Conservation (phyloP, 2,113 vertebrate species). For the Cricetomys ansorgei region DNA sequence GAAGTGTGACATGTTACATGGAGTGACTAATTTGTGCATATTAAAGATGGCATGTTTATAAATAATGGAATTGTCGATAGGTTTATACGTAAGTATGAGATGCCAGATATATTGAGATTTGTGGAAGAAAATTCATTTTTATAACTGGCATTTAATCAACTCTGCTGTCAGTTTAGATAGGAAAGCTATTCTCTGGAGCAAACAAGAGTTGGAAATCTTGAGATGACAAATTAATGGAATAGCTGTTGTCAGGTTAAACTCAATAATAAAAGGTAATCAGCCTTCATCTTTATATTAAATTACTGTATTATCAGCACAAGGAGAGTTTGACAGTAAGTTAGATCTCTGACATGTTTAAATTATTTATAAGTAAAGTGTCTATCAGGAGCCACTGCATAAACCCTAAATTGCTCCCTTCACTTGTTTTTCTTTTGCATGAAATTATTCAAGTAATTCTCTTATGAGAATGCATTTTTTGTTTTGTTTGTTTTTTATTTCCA, state of each 20-base stretch:
- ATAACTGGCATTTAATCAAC: slow-evolving; percentile 90
- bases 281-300: slow-evolving; percentile 88
- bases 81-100: slow-evolving; percentile 83
- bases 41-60: slow-evolving; percentile 89
- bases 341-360: slow-evolving; percentile 84
- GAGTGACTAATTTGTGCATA: slow-evolving; percentile 85
- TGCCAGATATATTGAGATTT: slow-evolving; percentile 84
- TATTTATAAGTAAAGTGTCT: slow-evolving; percentile 81
- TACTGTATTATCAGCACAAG: slow-evolving; percentile 83
- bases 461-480: background rate
- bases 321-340: slow-evolving; percentile 83
- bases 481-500: slow-evolving; percentile 28
- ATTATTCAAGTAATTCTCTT: slow-evolving; percentile 59
- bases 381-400: slow-evolving; percentile 70
- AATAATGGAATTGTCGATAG: slow-evolving; percentile 87
- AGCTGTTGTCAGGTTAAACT: slow-evolving; percentile 87
- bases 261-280: slow-evolving; percentile 89
- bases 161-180: slow-evolving; percentile 87
- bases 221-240: slow-evolving; percentile 89
- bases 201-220: slow-evolving; percentile 87
- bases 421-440: slow-evolving; percentile 41
- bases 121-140: slow-evolving; percentile 88
- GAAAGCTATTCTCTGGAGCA: slow-evolving; percentile 87
- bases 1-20: slow-evolving; percentile 84
- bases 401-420: slow-evolving; percentile 68